Conservation (phyloP, 2,888 invertebrate genomes). For the Hirtodrosophila alboralis region DNA sequence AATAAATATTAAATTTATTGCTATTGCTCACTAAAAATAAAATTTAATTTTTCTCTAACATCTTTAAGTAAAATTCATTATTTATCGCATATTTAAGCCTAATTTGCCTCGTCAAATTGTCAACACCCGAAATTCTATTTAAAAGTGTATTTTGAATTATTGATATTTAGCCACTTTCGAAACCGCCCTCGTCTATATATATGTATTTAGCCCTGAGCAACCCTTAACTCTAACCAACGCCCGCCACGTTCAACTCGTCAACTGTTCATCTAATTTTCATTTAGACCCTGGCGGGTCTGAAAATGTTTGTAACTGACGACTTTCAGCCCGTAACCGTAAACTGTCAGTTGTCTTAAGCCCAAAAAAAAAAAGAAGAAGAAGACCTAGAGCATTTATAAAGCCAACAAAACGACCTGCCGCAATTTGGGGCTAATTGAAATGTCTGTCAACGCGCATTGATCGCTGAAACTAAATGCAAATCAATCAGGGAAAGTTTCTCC, state of each 20-base stretch:
- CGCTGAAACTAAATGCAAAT: slow-evolving; percentile 69
- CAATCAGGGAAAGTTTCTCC: slow-evolving; percentile 73
- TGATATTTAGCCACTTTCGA: no score
- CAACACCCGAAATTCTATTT: no score
- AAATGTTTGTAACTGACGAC: slow-evolving; percentile 57
- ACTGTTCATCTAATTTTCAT: slow-evolving; percentile 69
- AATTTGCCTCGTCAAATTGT: no score
- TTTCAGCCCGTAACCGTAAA: neutral
- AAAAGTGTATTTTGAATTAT: no score
- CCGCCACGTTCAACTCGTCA: slow-evolving; percentile 60
- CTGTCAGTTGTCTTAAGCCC: slow-evolving; percentile 7
- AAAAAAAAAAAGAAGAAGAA: no score
- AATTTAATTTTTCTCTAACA: no score
- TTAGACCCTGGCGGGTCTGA: slow-evolving; percentile 43
- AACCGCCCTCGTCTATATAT: slow-evolving; percentile 7
- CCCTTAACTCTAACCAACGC: slow-evolving; percentile 1
- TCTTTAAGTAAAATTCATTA: no score
- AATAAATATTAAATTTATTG: no score
- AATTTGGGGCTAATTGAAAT: slow-evolving; percentile 72
- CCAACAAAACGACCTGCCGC: slow-evolving; percentile 45
- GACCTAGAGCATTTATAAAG: neutral
- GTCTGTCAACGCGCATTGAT: slow-evolving; percentile 67
- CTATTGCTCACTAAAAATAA: no score
- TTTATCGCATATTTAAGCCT: no score
- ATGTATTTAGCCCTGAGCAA: neutral